Evolutionary conservation across 2,888 invertebrate genomes (phyloP).

Genomic region (Nephrotoma guestfalica): DNA sequence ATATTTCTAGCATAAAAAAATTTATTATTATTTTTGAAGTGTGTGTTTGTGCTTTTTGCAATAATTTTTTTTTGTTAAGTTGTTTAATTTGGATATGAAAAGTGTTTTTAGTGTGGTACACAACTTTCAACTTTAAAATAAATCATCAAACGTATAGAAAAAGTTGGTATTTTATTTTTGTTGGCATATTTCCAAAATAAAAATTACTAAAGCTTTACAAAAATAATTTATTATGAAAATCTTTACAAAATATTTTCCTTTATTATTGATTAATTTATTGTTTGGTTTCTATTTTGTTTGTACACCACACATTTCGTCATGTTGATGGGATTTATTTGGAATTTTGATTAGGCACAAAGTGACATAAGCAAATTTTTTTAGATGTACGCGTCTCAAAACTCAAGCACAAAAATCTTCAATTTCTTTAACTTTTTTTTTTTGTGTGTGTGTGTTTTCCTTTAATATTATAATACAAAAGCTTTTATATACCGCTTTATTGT

Average conservation of each 20-base stretch:
- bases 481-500: neutral
- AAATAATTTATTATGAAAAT: too few relatives aligned
- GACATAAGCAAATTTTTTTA: neutral
- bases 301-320: neutral
- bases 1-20: neutral
- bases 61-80: neutral
- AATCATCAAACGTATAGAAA: neutral
- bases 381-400: neutral
- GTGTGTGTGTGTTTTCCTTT: neutral
- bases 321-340: neutral
- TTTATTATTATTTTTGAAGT: neutral
- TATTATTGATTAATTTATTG: neutral
- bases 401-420: neutral
- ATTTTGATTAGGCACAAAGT: neutral
- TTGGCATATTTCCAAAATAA: neutral
- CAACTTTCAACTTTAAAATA: neutral
- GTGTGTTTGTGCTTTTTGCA: neutral
- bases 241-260: neutral
- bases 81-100: neutral
- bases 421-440: neutral
- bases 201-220: neutral
- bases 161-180: neutral
- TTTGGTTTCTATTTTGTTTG: neutral
- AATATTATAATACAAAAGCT: neutral
- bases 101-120: neutral